phyloP scores from a whole-genome alignment of 2,888 invertebrate genomes.

The Coronaproctus castanopsis region DNA sequence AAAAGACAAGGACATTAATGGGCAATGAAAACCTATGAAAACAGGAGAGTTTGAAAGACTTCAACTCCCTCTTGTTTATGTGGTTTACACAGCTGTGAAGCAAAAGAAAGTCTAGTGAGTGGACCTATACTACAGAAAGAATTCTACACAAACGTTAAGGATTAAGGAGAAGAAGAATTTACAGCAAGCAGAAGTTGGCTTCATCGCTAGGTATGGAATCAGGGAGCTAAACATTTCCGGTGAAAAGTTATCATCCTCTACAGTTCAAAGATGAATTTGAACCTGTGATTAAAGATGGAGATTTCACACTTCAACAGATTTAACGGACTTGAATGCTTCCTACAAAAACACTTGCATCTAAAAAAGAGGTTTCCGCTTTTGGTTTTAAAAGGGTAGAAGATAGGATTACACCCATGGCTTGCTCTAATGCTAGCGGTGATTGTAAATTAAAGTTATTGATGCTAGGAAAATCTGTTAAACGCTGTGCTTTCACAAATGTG shows the following conservation, averaged over 20 bases:
- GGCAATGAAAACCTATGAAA: no score
- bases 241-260: slow-evolving; percentile 15
- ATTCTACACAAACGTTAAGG: background rate
- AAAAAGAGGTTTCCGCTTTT: slow-evolving; percentile 18
- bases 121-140: no score
- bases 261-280: slow-evolving; percentile 16
- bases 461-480: slow-evolving; percentile 20
- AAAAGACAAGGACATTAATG: no score
- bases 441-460: slow-evolving; percentile 19
- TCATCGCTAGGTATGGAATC: slow-evolving; percentile 20
- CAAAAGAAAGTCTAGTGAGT: background rate
- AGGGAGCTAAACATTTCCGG: slow-evolving; percentile 16
- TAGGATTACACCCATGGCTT: slow-evolving; percentile 19
- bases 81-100: background rate
- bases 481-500: slow-evolving; percentile 19
- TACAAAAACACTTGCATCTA: slow-evolving; percentile 17
- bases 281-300: slow-evolving; percentile 5
- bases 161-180: slow-evolving; percentile 3
- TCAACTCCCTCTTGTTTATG: no score
- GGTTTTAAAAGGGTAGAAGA: slow-evolving; percentile 21
- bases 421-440: slow-evolving; percentile 20
- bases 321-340: slow-evolving; percentile 21
- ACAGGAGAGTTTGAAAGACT: no score
- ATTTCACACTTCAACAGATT: slow-evolving; percentile 17
- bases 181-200: slow-evolving; percentile 16